phyloP scores from a whole-genome alignment of 2,888 invertebrate genomes.

The Hermaeophaga mercurialis region DNA sequence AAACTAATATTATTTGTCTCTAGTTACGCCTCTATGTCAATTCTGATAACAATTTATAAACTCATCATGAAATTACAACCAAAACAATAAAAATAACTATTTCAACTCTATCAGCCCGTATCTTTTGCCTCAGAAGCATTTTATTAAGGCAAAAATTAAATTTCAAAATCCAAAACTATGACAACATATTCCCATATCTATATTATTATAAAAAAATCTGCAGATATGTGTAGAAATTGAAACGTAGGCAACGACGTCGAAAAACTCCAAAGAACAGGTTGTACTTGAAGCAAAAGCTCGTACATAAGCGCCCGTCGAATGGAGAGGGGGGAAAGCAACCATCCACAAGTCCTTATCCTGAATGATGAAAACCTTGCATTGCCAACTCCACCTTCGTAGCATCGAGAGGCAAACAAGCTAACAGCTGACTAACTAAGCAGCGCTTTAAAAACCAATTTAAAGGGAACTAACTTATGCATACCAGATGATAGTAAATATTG shows the following conservation, averaged over 20 bases:
- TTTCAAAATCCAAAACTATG: too few relatives aligned
- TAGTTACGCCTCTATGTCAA: too few relatives aligned
- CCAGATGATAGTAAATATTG: slow-evolving; percentile 30
- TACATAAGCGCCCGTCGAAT: slow-evolving; percentile 23
- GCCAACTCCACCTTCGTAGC: slow-evolving; percentile 26
- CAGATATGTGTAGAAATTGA: background rate
- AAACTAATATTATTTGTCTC: too few relatives aligned
- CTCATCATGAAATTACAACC: too few relatives aligned
- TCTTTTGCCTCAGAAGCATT: too few relatives aligned
- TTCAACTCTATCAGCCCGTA: too few relatives aligned
- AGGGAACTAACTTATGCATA: slow-evolving; percentile 20
- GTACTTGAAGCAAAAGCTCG: slow-evolving; percentile 33
- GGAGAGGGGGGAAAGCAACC: slow-evolving; percentile 29
- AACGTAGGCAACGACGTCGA: slow-evolving; percentile 24
- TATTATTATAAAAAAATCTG: too few relatives aligned
- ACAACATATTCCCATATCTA: too few relatives aligned
- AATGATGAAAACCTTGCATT: slow-evolving; percentile 25
- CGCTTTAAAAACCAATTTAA: slow-evolving; percentile 25
- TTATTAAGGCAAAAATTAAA: too few relatives aligned
- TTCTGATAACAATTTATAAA: too few relatives aligned
- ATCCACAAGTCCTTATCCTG: slow-evolving; percentile 31
- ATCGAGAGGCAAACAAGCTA: slow-evolving; percentile 18
- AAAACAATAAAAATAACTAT: too few relatives aligned
- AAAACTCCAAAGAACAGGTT: slow-evolving; percentile 34
- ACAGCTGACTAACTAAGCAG: slow-evolving; percentile 12